phyloP scores from a whole-genome alignment of 2,113 vertebrate genomes.

The Cnemophilus loriae region DNA sequence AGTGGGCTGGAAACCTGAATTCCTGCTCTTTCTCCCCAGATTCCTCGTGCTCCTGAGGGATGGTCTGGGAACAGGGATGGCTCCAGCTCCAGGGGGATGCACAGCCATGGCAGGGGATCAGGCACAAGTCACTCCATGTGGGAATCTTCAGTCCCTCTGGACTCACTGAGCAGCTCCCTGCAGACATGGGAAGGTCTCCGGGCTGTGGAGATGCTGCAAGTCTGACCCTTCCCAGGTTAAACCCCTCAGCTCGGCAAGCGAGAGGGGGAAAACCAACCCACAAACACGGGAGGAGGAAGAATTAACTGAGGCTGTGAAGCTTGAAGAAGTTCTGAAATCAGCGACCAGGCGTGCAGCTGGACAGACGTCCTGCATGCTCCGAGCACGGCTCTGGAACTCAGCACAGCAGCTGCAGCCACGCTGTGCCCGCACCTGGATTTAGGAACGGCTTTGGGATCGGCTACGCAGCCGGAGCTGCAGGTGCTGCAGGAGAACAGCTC shows the following conservation, averaged over 20 bases:
- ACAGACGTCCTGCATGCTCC: neutral
- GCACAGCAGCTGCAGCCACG: neutral
- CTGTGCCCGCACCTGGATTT: neutral
- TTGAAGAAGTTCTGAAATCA: neutral
- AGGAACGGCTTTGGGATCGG: neutral
- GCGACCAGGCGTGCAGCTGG: neutral
- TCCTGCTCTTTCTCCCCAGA: neutral
- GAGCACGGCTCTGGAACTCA: neutral
- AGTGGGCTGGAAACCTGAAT: neutral
- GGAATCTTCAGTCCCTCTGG: neutral
- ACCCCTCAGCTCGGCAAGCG: fast-evolving
- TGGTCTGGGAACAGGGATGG: neutral
- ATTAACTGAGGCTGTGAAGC: neutral
- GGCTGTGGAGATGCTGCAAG: neutral
- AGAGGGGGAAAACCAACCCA: neutral
- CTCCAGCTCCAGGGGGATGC: neutral
- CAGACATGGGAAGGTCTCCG: fast-evolving
- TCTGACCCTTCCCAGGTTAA: neutral
- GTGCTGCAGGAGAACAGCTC: neutral
- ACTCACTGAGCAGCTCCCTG: neutral
- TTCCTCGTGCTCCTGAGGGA: neutral
- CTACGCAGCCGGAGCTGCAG: neutral
- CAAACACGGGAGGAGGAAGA: neutral
- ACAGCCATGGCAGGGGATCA: neutral
- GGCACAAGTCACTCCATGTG: neutral